Conservation (phyloP, 1,140 invertebrate genomes). For the Protaetia brevitarsis region DNA sequence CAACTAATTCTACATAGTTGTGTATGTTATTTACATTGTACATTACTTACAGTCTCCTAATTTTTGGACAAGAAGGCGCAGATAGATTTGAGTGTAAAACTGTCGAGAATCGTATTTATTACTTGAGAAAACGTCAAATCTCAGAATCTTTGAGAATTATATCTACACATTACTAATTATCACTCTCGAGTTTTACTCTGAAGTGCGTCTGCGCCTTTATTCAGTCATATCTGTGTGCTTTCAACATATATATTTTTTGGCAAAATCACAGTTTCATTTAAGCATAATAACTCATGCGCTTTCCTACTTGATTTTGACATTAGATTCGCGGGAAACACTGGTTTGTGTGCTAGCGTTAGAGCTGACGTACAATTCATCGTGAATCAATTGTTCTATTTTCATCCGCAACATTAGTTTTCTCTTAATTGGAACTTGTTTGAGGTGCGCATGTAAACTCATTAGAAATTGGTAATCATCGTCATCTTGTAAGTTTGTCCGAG, state of each 20-base stretch:
- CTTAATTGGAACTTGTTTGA: slow-evolving; percentile 23
- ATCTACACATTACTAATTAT: no score
- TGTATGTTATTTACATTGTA: no score
- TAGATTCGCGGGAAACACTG: background rate
- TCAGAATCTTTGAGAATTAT: no score
- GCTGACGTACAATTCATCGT: slow-evolving; percentile 25
- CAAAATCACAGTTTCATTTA: background rate
- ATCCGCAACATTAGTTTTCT: slow-evolving; percentile 27
- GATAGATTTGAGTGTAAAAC: no score
- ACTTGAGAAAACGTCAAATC: no score
- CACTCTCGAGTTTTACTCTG: no score
- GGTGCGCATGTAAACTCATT: slow-evolving; percentile 27
- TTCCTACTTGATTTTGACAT: background rate
- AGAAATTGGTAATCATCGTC: slow-evolving; percentile 31
- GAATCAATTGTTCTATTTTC: slow-evolving; percentile 28
- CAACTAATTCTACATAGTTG: no score
- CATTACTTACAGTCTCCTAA: no score
- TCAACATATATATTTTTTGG: background rate
- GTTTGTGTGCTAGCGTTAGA: background rate
- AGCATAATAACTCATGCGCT: background rate
- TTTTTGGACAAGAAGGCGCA: no score
- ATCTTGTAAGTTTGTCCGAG: slow-evolving; percentile 1
- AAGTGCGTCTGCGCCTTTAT: no score
- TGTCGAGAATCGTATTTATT: no score
- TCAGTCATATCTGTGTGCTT: no score